These are phyloP conservation scores for Poecile montanus DNA, from an alignment of 2,797 vertebrate species.

Conservation along the genomic window DNA sequence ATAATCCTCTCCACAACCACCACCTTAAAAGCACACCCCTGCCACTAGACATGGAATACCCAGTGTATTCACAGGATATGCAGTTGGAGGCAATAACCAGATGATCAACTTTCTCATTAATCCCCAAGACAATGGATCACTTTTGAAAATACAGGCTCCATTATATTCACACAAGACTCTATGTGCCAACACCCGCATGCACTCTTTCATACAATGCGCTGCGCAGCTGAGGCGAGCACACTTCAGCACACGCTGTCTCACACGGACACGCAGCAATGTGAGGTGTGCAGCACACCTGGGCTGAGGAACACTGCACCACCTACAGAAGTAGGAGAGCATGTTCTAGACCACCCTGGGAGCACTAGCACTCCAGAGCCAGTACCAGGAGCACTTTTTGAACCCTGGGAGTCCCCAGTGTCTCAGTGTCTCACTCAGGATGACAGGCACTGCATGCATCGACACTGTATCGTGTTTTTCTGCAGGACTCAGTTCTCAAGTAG, in stretches of 20 bases:
- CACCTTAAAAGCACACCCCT: not conserved
- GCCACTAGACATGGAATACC: not conserved
- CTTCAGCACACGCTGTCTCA: not conserved
- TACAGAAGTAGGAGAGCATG: not conserved
- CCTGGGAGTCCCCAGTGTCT: not conserved
- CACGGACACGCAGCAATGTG: accelerated
- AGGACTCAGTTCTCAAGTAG: not conserved
- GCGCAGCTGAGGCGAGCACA: not conserved
- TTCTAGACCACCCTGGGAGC: not conserved
- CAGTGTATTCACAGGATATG: not conserved
- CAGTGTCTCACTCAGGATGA: not conserved
- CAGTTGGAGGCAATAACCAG: constrained; percentile 32
- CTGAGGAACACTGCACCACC: too few relatives aligned
- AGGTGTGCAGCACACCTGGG: accelerated
- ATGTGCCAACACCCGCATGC: not conserved
- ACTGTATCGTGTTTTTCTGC: not conserved
- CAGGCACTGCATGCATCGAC: not conserved
- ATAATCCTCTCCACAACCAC: constrained; percentile 33
- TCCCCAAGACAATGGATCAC: constrained; percentile 38
- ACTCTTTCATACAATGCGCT: not conserved
- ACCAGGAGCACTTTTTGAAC: not conserved
- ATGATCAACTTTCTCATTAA: constrained; percentile 51
- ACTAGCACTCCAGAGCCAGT: not conserved
- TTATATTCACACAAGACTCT: not conserved
- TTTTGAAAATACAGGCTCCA: not conserved